A percentile compares a stretch with the other conserved stretches of the same genome.
Conservation (phyloP, 1,140 invertebrate species). For the Drosophila sp. region DNA sequence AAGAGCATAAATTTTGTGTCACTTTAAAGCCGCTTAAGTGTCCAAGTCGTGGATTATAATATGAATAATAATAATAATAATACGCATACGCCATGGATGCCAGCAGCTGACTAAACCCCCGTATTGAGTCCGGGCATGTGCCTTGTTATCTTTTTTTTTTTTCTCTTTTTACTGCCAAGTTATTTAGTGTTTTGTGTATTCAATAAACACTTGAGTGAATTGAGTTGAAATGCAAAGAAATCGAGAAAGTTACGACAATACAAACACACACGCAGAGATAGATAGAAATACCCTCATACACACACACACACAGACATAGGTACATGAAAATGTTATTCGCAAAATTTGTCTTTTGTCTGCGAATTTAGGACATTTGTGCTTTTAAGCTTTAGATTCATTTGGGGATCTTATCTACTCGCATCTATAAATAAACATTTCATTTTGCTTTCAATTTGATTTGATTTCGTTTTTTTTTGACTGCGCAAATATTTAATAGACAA, state of each 20-base stretch:
- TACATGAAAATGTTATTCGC: constrained; percentile 33
- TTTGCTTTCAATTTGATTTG: constrained; percentile 44
- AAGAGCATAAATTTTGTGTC: constrained; percentile 54
- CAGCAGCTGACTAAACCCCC: constrained; percentile 14
- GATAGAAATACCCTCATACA: constrained; percentile 14
- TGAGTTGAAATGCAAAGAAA: constrained; percentile 63
- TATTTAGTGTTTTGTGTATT: constrained; percentile 47
- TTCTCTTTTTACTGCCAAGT: constrained; percentile 13
- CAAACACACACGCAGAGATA: constrained; percentile 15
- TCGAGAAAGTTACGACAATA: constrained; percentile 66
- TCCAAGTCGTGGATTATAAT: constrained; percentile 40
- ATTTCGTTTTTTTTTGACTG: constrained; percentile 5
- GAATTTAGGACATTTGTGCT: constrained; percentile 19
- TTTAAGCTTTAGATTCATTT: constrained; percentile 15
- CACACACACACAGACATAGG: constrained; percentile 12
- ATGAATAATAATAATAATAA: constrained; percentile 13
- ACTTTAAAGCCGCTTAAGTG: constrained; percentile 69
- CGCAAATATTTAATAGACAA: constrained; percentile 26
- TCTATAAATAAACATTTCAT: constrained; percentile 46
- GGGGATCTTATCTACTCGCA: constrained; percentile 46
- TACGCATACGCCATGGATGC: constrained; percentile 46
- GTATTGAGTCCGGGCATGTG: constrained; percentile 17
- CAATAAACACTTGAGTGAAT: constrained; percentile 58
- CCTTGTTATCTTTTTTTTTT: neutral
- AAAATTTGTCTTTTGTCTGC: constrained; percentile 73